phyloP scores from a whole-genome alignment of 2,888 invertebrate species.

The Aphrophora alni region DNA sequence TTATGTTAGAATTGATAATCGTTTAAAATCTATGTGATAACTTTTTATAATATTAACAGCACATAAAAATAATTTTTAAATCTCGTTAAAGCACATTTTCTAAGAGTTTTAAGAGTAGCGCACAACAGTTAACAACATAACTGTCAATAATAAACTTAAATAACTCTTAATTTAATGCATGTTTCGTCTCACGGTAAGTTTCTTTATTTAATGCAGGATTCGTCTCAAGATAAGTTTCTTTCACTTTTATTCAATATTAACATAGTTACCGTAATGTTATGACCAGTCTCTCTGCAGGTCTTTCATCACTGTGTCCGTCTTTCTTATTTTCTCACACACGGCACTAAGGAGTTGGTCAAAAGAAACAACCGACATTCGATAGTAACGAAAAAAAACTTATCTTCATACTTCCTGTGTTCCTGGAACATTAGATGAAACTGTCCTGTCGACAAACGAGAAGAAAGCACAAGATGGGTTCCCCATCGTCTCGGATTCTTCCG shows the following conservation, averaged over 20 bases:
- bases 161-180: not conserved
- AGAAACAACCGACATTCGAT: constrained; percentile 1
- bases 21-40: not conserved
- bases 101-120: not conserved
- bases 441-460: not conserved
- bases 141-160: not conserved
- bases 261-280: not conserved
- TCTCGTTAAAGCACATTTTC: not conserved
- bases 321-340: not conserved
- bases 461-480: not conserved
- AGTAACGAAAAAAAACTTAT: not conserved
- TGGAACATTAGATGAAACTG: not conserved
- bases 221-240: not conserved
- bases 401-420: not conserved
- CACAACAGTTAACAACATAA: not conserved
- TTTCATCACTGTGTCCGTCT: not conserved
- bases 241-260: not conserved
- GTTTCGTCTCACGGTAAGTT: not conserved
- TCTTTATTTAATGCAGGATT: not conserved
- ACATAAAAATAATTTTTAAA: not conserved
- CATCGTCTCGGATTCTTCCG: not conserved
- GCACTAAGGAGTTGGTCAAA: not conserved
- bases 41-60: not conserved
- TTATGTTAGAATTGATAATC: too few species aligned
- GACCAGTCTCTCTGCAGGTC: not conserved